Base-by-base conservation (phyloP, 2,797 vertebrate species). In the Arnoldichthys spilopterus region DNA sequence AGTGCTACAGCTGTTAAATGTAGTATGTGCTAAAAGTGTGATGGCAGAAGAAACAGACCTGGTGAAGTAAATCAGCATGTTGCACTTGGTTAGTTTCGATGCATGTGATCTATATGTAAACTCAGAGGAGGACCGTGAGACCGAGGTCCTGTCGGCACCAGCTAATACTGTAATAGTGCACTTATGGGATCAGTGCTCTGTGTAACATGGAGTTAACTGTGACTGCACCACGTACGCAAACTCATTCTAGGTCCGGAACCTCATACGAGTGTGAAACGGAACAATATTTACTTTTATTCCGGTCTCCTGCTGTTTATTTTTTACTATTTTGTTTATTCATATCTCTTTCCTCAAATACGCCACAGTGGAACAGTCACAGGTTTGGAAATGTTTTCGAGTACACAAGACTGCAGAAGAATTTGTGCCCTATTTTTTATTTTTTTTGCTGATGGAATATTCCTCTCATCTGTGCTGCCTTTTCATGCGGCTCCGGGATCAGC, bases 361-460 rank as follows among this genome's bases (percentile, higher is more conserved):
- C 62, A 74, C 72, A 79, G 28, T 79, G 82, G 82, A 83, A 78
- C 74, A 89, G 80, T 64, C 70, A 81, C 67, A 75, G 76, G 70
- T 59, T 63, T 69, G 81, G 84, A 84, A 67, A 64, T 79, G 49
- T 16, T 6, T 66, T 76, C 77, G 45, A 1, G 22, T 47, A n/a
- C 37, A 15, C 30, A 15, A 71, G 77, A 83, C 84, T 73, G 54
- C 78, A 74, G 72, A 16, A 68, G 13, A 20, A 40, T 74, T 64
- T 61, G 74, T 80, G 20, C 61, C 67, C 79, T 22, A 15, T 83
- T 79, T 88, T 89, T 80, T 85, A n/a, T 15, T 82, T 79, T 88
- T 89, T 79, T 85, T 76, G 73, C 15, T 86, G 72, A 81, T 83
- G 80, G 83, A 89, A 89, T 80, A 74, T 72, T 83, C 85, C 68